Evolutionary conservation across 2,888 invertebrate genomes (phyloP).

Genomic region (Rotaria macrura): DNA sequence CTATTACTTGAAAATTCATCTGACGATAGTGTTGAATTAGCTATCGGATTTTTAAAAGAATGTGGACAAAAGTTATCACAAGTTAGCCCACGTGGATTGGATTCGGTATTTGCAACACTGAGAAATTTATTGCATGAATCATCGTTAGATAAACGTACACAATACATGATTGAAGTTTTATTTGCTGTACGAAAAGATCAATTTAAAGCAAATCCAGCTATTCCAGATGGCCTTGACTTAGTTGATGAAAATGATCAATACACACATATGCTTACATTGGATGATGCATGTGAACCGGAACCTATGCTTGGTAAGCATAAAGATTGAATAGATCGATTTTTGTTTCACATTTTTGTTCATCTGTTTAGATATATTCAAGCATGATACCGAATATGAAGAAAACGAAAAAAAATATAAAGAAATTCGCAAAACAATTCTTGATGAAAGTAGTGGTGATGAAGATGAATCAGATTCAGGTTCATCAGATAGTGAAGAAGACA

Average conservation of each 20-base stretch:
- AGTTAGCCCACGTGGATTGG: conserved; percentile 61
- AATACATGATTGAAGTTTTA: conserved; percentile 95
- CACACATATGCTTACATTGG: conserved; percentile 79
- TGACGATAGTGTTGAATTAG: conserved; percentile 92
- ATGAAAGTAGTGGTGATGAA: conserved; percentile 38
- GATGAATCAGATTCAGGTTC: background rate
- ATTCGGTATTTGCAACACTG: conserved; percentile 83
- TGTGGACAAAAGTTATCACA: conserved; percentile 86
- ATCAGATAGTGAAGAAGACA: conserved; percentile 38
- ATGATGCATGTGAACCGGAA: conserved; percentile 59
- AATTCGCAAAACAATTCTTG: conserved; percentile 66
- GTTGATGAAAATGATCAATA: conserved; percentile 94
- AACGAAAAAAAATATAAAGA: conserved; percentile 47
- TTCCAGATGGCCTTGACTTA: conserved; percentile 76
- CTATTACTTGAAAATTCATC: too few relatives aligned
- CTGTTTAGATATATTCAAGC: conserved; percentile 76
- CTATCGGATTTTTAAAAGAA: conserved; percentile 88
- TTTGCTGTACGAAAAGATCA: conserved; percentile 62
- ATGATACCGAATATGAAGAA: conserved; percentile 79
- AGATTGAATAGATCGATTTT: background rate
- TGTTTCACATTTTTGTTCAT: conserved; percentile 40
- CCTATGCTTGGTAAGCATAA: conserved; percentile 73
- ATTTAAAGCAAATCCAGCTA: conserved; percentile 65
- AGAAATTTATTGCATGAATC: conserved; percentile 67
- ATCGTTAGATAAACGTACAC: conserved; percentile 66